phyloP scores from a whole-genome alignment of 2,113 vertebrate species.

The Passerina amoena region DNA sequence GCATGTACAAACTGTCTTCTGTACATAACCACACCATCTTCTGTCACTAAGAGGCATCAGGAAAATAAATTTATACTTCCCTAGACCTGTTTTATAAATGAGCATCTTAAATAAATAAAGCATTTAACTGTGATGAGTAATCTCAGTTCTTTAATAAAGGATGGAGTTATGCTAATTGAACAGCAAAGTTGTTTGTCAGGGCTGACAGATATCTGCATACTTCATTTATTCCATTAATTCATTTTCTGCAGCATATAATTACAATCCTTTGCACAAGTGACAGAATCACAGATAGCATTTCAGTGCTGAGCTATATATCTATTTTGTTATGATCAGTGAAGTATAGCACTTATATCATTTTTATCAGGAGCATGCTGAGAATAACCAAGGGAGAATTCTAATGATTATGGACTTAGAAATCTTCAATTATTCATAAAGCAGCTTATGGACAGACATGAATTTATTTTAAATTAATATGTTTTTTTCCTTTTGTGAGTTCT shows the following conservation, averaged over 20 bases:
- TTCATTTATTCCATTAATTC: slow-evolving; percentile 65
- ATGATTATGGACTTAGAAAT: slow-evolving; percentile 11
- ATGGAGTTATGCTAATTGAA: slow-evolving; percentile 71
- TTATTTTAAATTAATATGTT: neutral
- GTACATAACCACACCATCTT: neutral
- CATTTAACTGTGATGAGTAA: slow-evolving; percentile 52
- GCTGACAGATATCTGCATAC: slow-evolving; percentile 55
- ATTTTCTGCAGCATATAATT: slow-evolving; percentile 60
- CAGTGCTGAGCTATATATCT: neutral
- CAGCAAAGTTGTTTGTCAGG: slow-evolving; percentile 62
- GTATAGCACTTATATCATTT: neutral
- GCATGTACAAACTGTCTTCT: neutral
- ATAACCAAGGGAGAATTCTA: neutral
- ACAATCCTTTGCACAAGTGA: slow-evolving; percentile 34
- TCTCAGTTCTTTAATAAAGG: slow-evolving; percentile 64
- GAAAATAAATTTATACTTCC: slow-evolving; percentile 49
- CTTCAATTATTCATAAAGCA: slow-evolving; percentile 3
- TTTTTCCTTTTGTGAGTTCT: neutral
- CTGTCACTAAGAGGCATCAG: neutral
- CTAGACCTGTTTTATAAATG: slow-evolving; percentile 34
- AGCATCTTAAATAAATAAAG: slow-evolving; percentile 70
- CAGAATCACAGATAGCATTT: slow-evolving; percentile 51
- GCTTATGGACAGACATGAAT: neutral
- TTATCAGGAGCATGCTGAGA: slow-evolving; percentile 19
- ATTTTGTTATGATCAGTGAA: neutral